Percentiles rank a stretch among this genome's conserved stretches.
These are phyloP conservation scores for Gortyna flavago DNA, from an alignment of 2,888 invertebrate species.

Conservation along the genomic window DNA sequence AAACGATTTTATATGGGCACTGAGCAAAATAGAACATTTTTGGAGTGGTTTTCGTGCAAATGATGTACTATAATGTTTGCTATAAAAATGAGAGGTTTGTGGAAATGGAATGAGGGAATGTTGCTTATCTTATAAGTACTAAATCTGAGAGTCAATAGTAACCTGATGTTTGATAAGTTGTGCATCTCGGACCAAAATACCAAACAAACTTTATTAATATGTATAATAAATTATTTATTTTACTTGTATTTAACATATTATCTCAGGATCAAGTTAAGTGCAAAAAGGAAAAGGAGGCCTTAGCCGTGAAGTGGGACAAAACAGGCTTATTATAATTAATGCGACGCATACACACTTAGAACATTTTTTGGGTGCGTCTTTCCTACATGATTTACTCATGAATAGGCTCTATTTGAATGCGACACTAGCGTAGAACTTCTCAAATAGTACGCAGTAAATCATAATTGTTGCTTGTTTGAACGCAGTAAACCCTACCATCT, in stretches of 20 bases:
- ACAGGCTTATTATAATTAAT: not conserved
- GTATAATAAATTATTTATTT: no score
- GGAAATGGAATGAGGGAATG: slow-evolving; percentile 16
- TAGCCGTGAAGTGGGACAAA: no score
- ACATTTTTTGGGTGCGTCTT: not conserved
- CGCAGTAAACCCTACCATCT: not conserved
- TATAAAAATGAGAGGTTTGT: slow-evolving; percentile 32
- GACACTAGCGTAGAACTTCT: not conserved
- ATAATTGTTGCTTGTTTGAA: not conserved
- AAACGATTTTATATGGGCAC: slow-evolving; percentile 53
- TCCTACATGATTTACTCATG: not conserved
- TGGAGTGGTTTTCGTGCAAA: slow-evolving; percentile 29
- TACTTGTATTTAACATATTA: no score
- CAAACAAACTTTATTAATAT: not conserved
- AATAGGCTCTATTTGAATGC: not conserved
- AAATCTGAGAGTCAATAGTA: not conserved
- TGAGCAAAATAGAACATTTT: slow-evolving; percentile 43
- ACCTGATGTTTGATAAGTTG: not conserved
- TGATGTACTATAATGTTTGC: slow-evolving; percentile 33
- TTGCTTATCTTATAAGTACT: not conserved
- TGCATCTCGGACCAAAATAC: not conserved
- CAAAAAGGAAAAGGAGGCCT: not conserved
- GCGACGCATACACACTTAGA: not conserved
- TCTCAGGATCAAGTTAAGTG: not conserved
- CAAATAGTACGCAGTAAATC: not conserved